Conservation (phyloP, 2,888 invertebrate species). For the Beris morrisii region DNA sequence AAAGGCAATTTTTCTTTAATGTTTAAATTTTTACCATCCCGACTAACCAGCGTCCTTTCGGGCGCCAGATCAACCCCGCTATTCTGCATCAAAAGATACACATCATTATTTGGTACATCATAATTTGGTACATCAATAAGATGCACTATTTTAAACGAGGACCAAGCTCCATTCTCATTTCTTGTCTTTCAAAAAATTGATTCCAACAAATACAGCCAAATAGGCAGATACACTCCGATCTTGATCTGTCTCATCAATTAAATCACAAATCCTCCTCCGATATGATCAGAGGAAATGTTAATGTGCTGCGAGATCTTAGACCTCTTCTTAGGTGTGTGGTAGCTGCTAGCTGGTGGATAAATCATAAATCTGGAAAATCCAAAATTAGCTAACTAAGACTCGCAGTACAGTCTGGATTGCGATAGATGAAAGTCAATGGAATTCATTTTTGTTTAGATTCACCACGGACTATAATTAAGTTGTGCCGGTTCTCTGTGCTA, state of each 20-base stretch:
- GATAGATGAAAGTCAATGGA: conserved; percentile 20
- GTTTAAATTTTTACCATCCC: no score
- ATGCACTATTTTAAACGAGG: no score
- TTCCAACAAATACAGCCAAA: no score
- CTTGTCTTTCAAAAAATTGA: no score
- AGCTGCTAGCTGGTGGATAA: not conserved
- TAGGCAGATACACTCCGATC: no score
- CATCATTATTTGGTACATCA: no score
- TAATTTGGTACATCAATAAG: no score
- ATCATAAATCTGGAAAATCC: conserved; percentile 11
- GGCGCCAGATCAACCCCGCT: no score
- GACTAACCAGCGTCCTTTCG: no score
- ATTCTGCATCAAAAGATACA: no score
- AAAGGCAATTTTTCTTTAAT: no score
- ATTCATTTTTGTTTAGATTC: conserved; percentile 17
- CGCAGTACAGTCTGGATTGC: not conserved
- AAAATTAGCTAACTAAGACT: conserved; percentile 6
- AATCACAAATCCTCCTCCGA: not conserved
- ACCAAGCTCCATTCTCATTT: no score
- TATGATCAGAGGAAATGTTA: conserved; percentile 2
- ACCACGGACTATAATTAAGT: conserved; percentile 12
- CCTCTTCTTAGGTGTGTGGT: not conserved
- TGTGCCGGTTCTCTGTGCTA: not conserved
- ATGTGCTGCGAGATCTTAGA: conserved; percentile 7
- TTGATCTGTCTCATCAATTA: conserved; percentile 20